Conservation (phyloP, 2,797 vertebrate genomes). For the Gephyroberyx darwinii region DNA sequence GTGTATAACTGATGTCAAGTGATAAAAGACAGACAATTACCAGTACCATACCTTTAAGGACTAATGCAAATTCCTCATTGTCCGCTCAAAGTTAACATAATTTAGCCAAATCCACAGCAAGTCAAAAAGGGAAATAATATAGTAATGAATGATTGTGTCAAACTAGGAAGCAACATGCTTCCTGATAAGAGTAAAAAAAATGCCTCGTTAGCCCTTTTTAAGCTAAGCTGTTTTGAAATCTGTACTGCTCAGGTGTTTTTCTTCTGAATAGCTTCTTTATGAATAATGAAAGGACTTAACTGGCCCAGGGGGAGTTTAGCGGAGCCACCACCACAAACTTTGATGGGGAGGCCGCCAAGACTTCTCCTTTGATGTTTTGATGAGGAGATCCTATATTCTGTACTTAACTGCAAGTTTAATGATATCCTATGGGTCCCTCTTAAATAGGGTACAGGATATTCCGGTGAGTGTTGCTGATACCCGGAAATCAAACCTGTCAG, state of each 20-base stretch:
- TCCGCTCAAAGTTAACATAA: neutral
- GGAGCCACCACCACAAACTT: constrained; percentile 8
- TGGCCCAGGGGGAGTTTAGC: constrained; percentile 27
- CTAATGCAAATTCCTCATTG: neutral
- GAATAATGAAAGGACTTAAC: constrained; percentile 31
- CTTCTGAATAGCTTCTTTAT: constrained; percentile 11
- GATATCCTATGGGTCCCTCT: constrained; percentile 37
- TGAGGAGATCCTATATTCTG: constrained; percentile 14
- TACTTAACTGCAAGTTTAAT: constrained; percentile 29
- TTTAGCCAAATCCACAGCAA: neutral
- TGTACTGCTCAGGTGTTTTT: constrained; percentile 15
- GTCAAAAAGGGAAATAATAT: neutral
- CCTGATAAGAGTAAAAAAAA: neutral
- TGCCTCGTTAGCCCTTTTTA: constrained; percentile 14
- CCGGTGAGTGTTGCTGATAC: neutral
- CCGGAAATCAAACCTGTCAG: neutral
- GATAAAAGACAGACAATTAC: no score
- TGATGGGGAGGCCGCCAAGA: constrained; percentile 14
- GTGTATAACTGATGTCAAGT: no score
- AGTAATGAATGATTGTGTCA: no score
- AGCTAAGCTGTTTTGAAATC: constrained; percentile 13
- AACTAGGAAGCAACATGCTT: neutral
- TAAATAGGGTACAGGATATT: neutral
- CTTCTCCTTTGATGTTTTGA: constrained; percentile 31
- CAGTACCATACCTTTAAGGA: no score